Evolutionary conservation across 2,113 vertebrate species (phyloP).

Genomic region (Sterna hirundo): DNA sequence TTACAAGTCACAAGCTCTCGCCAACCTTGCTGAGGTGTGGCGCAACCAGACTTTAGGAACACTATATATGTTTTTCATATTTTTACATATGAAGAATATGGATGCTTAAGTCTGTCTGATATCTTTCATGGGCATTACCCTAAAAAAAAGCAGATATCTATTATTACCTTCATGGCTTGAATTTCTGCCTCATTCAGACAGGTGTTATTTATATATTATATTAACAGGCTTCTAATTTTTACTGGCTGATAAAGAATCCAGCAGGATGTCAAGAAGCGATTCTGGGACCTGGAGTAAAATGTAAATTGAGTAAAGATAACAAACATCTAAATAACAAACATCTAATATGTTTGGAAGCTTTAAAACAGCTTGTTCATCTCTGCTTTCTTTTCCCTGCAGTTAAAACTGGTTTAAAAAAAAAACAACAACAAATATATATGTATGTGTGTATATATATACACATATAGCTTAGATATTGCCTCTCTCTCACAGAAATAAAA

Average conservation of each 20-base stretch:
- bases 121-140: not conserved
- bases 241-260: not conserved
- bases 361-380: not conserved
- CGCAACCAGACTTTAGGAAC: not conserved
- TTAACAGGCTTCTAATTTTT: not conserved
- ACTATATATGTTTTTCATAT: not conserved
- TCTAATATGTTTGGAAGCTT: not conserved
- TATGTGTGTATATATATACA: not conserved
- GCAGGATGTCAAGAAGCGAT: not conserved
- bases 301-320: not conserved
- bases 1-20: not conserved
- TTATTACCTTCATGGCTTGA: not conserved
- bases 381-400: not conserved
- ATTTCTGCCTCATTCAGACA: not conserved
- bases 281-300: not conserved
- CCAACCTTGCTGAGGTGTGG: not conserved
- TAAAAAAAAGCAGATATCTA: not conserved
- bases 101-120: not conserved
- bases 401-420: not conserved
- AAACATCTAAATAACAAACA: fast-evolving
- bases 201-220: not conserved
- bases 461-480: not conserved
- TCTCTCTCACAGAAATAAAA: not conserved
- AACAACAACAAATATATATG: not conserved
- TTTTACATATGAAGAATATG: not conserved